These are phyloP conservation scores for Phymorhynchus buccinoides DNA, from an alignment of 1,140 invertebrate genomes.

Conservation along the genomic window DNA sequence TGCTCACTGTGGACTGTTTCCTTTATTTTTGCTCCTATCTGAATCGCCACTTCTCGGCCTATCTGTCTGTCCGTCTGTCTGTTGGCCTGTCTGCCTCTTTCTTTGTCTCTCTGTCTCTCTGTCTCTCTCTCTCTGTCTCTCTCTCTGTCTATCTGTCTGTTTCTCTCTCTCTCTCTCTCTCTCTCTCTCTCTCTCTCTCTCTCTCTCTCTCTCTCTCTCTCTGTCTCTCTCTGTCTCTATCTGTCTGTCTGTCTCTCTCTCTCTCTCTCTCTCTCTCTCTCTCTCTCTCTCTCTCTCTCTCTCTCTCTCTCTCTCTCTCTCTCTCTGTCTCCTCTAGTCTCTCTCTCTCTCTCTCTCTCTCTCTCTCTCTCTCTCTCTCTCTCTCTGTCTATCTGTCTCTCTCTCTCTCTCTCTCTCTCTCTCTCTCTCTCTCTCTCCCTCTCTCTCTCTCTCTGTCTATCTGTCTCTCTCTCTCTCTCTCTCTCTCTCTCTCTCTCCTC, in stretches of 20 bases:
- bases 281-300: neutral
- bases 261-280: neutral
- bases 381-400: neutral
- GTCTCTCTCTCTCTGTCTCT: neutral
- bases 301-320: no score
- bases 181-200: neutral
- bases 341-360: neutral
- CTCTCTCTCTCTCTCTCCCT: neutral
- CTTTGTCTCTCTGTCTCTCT: neutral
- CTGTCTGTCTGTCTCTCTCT: neutral
- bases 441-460: neutral
- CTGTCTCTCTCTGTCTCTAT: neutral
- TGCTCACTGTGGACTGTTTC: no score
- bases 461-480: neutral
- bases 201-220: neutral
- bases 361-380: neutral
- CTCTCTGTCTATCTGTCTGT: neutral
- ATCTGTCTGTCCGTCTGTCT: neutral
- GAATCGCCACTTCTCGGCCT: no score
- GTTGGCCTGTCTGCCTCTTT: neutral
- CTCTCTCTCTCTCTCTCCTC: neutral
- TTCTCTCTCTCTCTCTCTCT: neutral
- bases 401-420: neutral
- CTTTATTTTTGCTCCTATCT: no score
- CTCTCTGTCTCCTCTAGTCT: no score